A percentile compares a stretch with the other conserved stretches of the same genome.
Conservation (phyloP, 2,797 vertebrate genomes). For the Netta rufina region DNA sequence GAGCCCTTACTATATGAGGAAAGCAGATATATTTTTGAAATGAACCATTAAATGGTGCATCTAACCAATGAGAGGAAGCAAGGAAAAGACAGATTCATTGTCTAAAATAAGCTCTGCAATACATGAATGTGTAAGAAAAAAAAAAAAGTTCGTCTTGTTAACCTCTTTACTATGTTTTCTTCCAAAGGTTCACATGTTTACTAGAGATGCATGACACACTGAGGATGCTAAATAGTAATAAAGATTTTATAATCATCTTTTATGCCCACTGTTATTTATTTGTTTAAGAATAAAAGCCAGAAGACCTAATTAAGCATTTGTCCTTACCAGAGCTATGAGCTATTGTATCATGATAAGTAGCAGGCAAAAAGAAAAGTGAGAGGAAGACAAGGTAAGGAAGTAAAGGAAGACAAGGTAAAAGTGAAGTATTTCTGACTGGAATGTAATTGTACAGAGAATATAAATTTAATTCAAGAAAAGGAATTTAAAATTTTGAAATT, state of each 20-base stretch:
- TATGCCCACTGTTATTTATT: not conserved
- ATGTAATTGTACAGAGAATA: not conserved
- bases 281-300: not conserved
- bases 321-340: rapidly evolving
- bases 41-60: not conserved
- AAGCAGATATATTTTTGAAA: conserved; percentile 32
- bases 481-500: not conserved
- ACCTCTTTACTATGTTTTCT: not conserved
- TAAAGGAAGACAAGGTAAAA: not conserved
- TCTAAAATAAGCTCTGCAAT: conserved; percentile 19
- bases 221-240: not conserved
- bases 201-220: not conserved
- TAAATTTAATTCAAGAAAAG: not conserved
- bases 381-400: not conserved
- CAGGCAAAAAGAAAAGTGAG: not conserved
- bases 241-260: not conserved
- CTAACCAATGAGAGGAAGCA: not conserved
- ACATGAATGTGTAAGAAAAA: not conserved
- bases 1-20: not conserved
- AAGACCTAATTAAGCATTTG: not conserved
- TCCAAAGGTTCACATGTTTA: not conserved
- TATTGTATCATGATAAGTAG: not conserved
- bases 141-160: not conserved
- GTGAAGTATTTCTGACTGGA: not conserved
- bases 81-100: not conserved